These are phyloP conservation scores for Dendrocincla tyrannina DNA, from an alignment of 2,797 vertebrate species.

Conservation along the genomic window DNA sequence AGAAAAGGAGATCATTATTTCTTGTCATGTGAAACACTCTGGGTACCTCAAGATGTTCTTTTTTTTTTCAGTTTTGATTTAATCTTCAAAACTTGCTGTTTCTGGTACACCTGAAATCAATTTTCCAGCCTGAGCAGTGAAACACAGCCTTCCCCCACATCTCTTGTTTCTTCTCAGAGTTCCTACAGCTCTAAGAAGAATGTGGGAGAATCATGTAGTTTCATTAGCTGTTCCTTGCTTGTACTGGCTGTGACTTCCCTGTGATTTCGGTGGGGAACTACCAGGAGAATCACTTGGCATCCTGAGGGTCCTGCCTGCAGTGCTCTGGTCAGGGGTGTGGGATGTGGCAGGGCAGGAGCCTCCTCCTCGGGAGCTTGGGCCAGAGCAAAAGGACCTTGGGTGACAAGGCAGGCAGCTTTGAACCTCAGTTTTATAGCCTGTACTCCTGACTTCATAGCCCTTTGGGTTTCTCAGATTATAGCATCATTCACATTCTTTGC, in stretches of 20 bases:
- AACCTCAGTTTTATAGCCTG: background rate
- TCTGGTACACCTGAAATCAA: background rate
- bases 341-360: background rate
- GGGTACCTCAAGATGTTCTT: background rate
- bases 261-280: background rate
- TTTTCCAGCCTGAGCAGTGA: background rate
- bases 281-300: background rate
- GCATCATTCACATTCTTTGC: background rate
- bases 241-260: accelerated
- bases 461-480: background rate
- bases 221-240: background rate
- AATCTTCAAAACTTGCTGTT: background rate
- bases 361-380: background rate
- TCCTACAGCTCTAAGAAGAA: background rate
- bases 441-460: background rate
- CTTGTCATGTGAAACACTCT: background rate
- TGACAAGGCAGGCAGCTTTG: background rate
- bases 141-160: background rate
- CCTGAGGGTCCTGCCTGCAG: background rate
- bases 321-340: accelerated
- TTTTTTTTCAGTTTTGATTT: background rate
- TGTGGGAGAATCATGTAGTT: background rate
- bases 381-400: background rate
- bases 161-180: background rate
- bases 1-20: background rate